Evolutionary conservation across 2,113 vertebrate genomes (phyloP), one percentile per base, ranked within the genome.

Genomic region (Myotis brandtii): DNA sequence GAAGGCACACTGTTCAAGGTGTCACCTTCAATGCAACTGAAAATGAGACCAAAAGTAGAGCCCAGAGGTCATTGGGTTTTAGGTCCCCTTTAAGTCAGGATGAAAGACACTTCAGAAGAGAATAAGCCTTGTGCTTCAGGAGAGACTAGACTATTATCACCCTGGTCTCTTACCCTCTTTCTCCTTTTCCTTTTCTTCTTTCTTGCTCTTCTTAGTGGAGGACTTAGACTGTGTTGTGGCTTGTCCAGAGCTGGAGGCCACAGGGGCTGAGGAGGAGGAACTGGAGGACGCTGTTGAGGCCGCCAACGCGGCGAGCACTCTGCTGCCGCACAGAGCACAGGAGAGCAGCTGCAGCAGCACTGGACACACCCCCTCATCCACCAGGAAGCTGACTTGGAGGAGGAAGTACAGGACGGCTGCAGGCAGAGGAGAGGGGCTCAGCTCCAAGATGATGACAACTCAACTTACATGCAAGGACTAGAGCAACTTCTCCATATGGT

Each of bases 351-450:
- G 99, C 96, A 99, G 98, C 70, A 99, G 99, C 94, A 99, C 99
- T 0, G 99, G 99, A 0, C 99, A 99, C 73, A 99, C 99, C 0
- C 99, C 99, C 90, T 99, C 99, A 14, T 99, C 99, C 30, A 99
- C 99, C 66, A 99, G 98, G 98, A 99, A 99, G 97, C 99, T 99
- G 97, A 99, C 99, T 98, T 99, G 99, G 9, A 99, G 99, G 93
- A 99, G 98, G 98, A 99, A 99, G 98, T 99, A 99, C 94, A 99
- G 98, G 96, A 99, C 99, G 0, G 99, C 99, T 99, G 98, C 0
- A 52, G 89, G 90, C 75, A 89, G 86, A 98, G 75, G 59, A 84
- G 30, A 84, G 2, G 46, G 2, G 50, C 32, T 95, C 73, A 90
- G 70, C 13, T 32, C 30, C 5, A 0, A 54, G 32, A 30, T 7